These are phyloP conservation scores for Pseudopipra pipra DNA, from an alignment of 2,113 vertebrate species.

Conservation along the genomic window DNA sequence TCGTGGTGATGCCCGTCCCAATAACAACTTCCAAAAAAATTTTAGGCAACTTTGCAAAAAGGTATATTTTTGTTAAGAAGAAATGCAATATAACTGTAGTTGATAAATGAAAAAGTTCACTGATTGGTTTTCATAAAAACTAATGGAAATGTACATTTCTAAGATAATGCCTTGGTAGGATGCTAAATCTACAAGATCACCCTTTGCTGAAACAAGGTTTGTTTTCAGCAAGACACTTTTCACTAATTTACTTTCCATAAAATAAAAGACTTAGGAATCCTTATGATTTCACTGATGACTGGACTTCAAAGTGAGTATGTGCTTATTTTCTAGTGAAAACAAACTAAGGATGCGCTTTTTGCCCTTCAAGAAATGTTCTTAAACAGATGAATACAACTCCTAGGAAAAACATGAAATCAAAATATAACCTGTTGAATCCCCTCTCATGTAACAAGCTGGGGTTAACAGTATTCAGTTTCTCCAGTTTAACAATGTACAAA, in stretches of 20 bases:
- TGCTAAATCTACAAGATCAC: not conserved
- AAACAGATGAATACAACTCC: not conserved
- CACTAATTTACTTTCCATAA: not conserved
- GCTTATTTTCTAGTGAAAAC: not conserved
- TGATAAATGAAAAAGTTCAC: not conserved
- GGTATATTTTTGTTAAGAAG: not conserved
- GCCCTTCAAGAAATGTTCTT: not conserved
- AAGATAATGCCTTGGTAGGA: not conserved
- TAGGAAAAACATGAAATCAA: not conserved
- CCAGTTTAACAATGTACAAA: not conserved
- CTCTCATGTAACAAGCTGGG: not conserved
- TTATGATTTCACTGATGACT: not conserved
- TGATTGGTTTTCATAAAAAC: not conserved
- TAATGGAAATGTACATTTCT: not conserved
- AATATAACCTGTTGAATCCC: not conserved
- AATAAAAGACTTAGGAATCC: not conserved
- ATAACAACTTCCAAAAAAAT: not conserved
- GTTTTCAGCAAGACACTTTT: not conserved
- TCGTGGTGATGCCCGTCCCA: not conserved
- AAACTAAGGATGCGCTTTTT: not conserved
- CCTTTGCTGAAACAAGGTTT: not conserved
- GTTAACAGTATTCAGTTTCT: not conserved
- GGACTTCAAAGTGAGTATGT: not conserved
- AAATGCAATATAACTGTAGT: not conserved
- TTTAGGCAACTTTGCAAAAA: not conserved